Conservation (phyloP, 2,113 vertebrate genomes). For the Tetraodon nigroviridis region DNA sequence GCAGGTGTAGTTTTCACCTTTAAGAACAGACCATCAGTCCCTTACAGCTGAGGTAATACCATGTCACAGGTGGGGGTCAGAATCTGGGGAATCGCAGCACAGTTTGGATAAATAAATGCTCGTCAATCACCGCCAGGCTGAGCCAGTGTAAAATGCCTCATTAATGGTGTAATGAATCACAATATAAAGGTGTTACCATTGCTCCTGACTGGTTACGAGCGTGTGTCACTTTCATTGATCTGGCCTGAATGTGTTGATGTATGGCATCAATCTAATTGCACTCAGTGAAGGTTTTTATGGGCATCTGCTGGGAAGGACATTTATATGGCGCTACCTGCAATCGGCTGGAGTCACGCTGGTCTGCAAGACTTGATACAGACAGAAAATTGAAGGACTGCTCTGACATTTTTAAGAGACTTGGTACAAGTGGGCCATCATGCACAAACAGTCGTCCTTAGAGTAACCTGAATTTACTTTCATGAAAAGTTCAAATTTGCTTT, state of each 20-base stretch:
- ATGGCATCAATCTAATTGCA: conserved; percentile 69
- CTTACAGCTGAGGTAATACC: conserved; percentile 20
- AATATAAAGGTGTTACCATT: conserved; percentile 58
- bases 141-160: conserved; percentile 68
- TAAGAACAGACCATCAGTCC: not conserved
- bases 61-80: conserved; percentile 18
- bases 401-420: not conserved
- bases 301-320: conserved; percentile 55
- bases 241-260: conserved; percentile 63
- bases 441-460: conserved; percentile 6
- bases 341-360: conserved; percentile 16
- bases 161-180: conserved; percentile 75
- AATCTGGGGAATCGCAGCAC: conserved; percentile 32
- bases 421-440: conserved; percentile 22
- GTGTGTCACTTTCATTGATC: conserved; percentile 71
- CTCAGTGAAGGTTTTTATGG: conserved; percentile 67
- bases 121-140: conserved; percentile 60
- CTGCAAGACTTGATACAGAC: conserved; percentile 12
- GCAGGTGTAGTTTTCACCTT: conserved; percentile 2
- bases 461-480: conserved; percentile 8
- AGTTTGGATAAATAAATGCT: conserved; percentile 51
- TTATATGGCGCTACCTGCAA: conserved; percentile 45
- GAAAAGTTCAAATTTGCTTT: conserved; percentile 18
- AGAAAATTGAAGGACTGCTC: too few relatives aligned
- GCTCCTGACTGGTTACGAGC: conserved; percentile 34